Evolutionary conservation across 2,113 vertebrate genomes (phyloP).

Genomic region (Galbula dea): DNA sequence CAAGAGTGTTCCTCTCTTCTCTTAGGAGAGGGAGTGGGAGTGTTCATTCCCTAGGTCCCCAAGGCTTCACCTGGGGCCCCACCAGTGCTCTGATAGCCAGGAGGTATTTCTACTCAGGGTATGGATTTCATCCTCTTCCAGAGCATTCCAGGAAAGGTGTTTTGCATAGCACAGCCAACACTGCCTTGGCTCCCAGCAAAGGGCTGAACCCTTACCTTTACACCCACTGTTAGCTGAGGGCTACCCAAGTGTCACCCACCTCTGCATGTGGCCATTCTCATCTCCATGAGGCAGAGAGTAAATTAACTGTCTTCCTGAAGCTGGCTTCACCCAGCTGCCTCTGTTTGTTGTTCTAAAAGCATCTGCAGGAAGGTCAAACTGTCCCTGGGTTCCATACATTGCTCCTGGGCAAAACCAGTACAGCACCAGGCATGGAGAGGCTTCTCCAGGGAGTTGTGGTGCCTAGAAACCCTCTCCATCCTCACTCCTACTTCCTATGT

Average conservation of each 20-base stretch:
- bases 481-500: background rate
- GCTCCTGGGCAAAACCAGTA: background rate
- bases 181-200: background rate
- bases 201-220: background rate
- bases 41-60: background rate
- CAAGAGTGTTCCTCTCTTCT: accelerated
- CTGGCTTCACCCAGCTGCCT: background rate
- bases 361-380: conserved; percentile 39
- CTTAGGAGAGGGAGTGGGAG: background rate
- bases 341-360: conserved; percentile 26
- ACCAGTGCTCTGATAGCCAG: background rate
- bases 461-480: background rate
- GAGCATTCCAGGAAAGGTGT: background rate
- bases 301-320: background rate
- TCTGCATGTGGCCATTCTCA: background rate
- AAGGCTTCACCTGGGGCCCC: background rate
- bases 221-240: background rate
- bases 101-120: background rate
- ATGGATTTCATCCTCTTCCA: background rate
- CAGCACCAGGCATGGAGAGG: background rate
- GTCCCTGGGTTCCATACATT: background rate
- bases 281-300: background rate
- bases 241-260: background rate
- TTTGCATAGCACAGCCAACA: background rate
- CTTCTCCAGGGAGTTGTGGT: background rate